Evolutionary conservation across 2,888 invertebrate species (phyloP).

Genomic region (Phasia obesa): DNA sequence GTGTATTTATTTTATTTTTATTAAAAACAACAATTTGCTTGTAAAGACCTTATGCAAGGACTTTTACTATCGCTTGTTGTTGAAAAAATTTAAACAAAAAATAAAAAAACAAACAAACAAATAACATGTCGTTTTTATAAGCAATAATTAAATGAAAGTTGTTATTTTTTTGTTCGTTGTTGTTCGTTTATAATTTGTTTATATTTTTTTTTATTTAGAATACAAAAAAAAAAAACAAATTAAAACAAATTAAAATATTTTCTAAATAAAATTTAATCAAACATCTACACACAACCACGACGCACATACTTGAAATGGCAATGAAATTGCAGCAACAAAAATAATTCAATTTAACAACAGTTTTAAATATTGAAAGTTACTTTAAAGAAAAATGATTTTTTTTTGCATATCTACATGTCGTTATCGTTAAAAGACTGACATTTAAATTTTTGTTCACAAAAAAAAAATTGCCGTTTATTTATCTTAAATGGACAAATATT

Average conservation of each 20-base stretch:
- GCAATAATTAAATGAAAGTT: constrained; percentile 66
- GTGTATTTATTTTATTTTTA: constrained; percentile 17
- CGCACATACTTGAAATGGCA: constrained; percentile 42
- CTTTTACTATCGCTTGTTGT: constrained; percentile 59
- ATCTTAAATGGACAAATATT: constrained; percentile 36
- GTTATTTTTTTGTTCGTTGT: constrained; percentile 42
- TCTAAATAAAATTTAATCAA: constrained; percentile 31
- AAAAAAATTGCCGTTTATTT: no score
- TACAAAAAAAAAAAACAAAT: constrained; percentile 29
- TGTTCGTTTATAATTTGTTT: constrained; percentile 34
- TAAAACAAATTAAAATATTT: constrained; percentile 50
- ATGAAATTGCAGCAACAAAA: constrained; percentile 50
- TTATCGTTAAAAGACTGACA: constrained; percentile 48
- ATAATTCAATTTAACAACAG: constrained; percentile 41
- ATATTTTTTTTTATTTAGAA: constrained; percentile 39
- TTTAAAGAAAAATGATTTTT: neutral
- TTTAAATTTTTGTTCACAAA: constrained; percentile 26
- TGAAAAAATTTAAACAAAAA: constrained; percentile 3
- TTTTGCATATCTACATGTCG: neutral
- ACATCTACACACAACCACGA: neutral
- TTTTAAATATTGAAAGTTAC: constrained; percentile 44
- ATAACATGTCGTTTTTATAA: constrained; percentile 41
- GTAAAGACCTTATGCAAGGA: constrained; percentile 66
- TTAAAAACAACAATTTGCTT: constrained; percentile 29
- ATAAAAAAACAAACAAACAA: constrained; percentile 7